Base-by-base conservation (phyloP, 23 tunicate species). In the Styela plicata region DNA sequence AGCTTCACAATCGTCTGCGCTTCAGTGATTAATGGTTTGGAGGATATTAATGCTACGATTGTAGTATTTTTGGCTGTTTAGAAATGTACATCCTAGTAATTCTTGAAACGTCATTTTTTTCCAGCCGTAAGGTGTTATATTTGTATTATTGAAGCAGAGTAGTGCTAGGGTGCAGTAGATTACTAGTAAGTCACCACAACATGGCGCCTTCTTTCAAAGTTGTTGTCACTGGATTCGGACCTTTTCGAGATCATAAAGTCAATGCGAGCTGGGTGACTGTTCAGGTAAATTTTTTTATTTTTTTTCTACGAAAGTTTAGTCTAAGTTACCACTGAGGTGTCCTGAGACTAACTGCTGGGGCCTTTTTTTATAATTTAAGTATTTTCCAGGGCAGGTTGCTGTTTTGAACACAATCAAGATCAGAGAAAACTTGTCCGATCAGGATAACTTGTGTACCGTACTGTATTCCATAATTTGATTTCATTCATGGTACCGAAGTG, bases 221-320 rank as follows among this genome's bases (percentile, higher is more conserved):
- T 64, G 80, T 90, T 1, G 90, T 86, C 32, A 91, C 97, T 1
- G 97, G 97, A 0, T 91, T 91, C 53, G 97, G 90, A 34, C 85
- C 85, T 0, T 91, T 91, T 91, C 87, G 87, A 18, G 83, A 69
- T 33, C 84, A 86, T 83, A 78, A 91, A 71, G 78, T 83, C 25
- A 91, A 91, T 73, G 73, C 97, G 31, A 91, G 97, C 70, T 91
- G 97, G 97, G 86, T 83, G 77, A 90, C 97, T 82, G 90, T 83
- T 7, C 78, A 86, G 82, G 97, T 86, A 78, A 63, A 53, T 21
- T 28, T 22, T 1, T 24, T 77, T 21, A 19, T 24, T 44, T 44
- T 44, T 5, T 44, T 44, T 44, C 13, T 44, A 5, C 57, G 13
- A 44, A 44, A 7, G 57, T 44, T 44, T 44, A 13, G 10, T 44